A percentile compares a stretch with the other conserved stretches of the same genome.
phyloP scores from a whole-genome alignment of 1,140 invertebrate genomes.

The Hirudo medicinalis region DNA sequence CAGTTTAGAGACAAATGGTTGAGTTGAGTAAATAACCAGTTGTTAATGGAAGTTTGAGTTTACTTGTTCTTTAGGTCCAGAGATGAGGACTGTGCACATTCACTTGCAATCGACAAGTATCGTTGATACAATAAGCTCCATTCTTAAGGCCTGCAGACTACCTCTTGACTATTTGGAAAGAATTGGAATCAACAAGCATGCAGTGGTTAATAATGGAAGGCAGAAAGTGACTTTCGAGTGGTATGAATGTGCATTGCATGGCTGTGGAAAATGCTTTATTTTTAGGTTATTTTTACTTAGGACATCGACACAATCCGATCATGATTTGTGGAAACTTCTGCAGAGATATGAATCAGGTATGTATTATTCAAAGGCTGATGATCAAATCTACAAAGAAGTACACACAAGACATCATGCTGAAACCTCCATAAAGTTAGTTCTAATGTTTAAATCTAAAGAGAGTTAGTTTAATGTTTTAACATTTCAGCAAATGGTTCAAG shows the following conservation, averaged over 20 bases:
- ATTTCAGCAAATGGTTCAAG: conserved; percentile 46
- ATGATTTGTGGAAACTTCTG: neutral
- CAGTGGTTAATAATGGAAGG: neutral
- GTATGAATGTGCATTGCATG: neutral
- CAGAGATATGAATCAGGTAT: neutral
- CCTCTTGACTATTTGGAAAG: conserved; percentile 68
- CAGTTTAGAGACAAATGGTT: conserved; percentile 41
- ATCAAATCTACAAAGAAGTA: neutral
- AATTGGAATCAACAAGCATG: conserved; percentile 20
- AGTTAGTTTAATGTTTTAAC: no score
- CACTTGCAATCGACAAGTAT: conserved; percentile 54
- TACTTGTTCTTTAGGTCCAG: neutral
- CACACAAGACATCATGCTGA: conserved; percentile 7
- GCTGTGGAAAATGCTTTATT: neutral
- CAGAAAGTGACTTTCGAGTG: no score
- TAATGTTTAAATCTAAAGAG: no score
- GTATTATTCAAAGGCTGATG: neutral
- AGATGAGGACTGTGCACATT: conserved; percentile 53
- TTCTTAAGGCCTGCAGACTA: conserved; percentile 65
- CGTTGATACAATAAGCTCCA: conserved; percentile 57
- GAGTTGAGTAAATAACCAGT: no score
- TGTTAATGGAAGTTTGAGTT: no score
- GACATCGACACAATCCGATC: neutral
- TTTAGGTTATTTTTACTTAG: neutral
- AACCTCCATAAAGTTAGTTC: neutral